Conservation (phyloP, 2,888 invertebrate genomes). For the Antheraea yamamai region DNA sequence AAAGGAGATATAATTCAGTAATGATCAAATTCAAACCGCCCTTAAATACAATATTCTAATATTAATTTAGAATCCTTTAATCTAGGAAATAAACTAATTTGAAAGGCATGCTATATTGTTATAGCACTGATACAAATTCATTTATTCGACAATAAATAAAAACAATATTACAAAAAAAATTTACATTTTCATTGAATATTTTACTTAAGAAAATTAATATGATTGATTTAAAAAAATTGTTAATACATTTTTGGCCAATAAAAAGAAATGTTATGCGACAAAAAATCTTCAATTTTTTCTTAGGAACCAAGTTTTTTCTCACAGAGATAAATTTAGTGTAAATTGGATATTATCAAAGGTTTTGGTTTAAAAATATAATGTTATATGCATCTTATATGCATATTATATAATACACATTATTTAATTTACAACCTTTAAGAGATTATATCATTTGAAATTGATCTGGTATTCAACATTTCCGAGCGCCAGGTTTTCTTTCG, state of each 20-base stretch:
- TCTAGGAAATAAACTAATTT: neutral
- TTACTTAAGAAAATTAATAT: neutral
- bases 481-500: neutral
- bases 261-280: neutral
- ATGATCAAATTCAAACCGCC: neutral
- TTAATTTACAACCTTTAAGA: constrained; percentile 8
- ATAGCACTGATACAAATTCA: neutral
- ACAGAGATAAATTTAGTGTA: neutral
- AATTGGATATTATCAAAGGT: constrained; percentile 6
- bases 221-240: neutral
- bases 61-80: neutral
- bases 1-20: neutral
- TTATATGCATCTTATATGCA: constrained; percentile 3
- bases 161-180: neutral
- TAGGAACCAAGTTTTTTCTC: constrained; percentile 10
- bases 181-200: neutral
- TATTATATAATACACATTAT: neutral
- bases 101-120: constrained; percentile 3
- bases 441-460: neutral
- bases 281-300: neutral
- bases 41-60: neutral
- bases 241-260: neutral
- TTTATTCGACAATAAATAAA: constrained; percentile 1
- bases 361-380: constrained; percentile 8
- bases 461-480: neutral